Base-by-base conservation (phyloP, 2,113 vertebrate species). In the Trichechus manatus region DNA sequence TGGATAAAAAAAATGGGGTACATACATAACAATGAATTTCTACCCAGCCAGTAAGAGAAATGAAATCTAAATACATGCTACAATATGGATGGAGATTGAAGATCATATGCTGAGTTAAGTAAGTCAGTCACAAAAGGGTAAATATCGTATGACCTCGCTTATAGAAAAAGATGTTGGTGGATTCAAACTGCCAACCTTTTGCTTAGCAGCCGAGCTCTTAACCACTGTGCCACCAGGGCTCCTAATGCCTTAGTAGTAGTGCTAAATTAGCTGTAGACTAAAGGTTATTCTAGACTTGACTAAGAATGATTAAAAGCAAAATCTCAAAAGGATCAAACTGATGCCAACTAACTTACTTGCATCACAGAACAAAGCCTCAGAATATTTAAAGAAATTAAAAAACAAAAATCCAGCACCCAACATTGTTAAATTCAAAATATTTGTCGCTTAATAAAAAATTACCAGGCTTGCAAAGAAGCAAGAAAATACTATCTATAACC, bases 311-410 rank as follows among this genome's bases (percentile, higher is more conserved):
- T 85, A 88, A 87, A 95, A 92, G 56, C 44, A 77, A 86, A 63
- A 47, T 20, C 93, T 96, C 81, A 82, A 63, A 89, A 96, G 25
- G 33, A 87, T 90, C 87, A 94, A 70, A 74, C 79, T 42, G 59
- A 93, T 86, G 83, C 39, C 77, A 93, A 87, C 68, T 72, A 95
- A 70, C 68, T 80, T 95, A 94, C 96, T 47, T 94, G 72, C 59
- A 68, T 70, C 36, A 27, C 23, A 84, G 47, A 95, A 47, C 47
- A 47, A 94, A 95, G 85, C 33, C 84, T 77, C 85, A 87, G 81
- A 88, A 39, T 94, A 87, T 64, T 95, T 91, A 95, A 97, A 82
- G 66, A 77, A 78, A 87, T 53, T 95, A 66, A 50, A 86, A 59
- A 75, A 61, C 78, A 20, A 70, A 80, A 75, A 86, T 61, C 77